phyloP scores from a whole-genome alignment of 2,797 vertebrate genomes.

The Podarcis lilfordi region DNA sequence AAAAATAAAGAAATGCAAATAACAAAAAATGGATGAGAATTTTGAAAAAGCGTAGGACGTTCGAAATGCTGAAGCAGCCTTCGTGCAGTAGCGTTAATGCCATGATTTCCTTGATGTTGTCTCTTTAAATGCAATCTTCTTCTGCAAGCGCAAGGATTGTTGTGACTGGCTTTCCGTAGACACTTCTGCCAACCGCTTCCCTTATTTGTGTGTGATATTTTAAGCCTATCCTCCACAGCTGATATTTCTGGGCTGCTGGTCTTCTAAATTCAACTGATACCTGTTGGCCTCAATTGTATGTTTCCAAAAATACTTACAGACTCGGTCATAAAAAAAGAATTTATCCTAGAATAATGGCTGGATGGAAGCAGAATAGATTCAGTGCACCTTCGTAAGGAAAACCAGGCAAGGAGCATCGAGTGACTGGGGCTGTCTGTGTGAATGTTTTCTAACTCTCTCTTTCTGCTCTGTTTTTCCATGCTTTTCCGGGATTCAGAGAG shows the following conservation, averaged over 20 bases:
- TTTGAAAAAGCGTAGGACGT: not conserved
- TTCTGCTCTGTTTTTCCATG: constrained; percentile 81
- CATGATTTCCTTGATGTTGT: constrained; percentile 21
- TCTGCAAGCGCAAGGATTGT: constrained; percentile 14
- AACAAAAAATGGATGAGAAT: not conserved
- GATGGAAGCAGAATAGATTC: constrained; percentile 42
- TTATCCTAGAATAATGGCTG: constrained; percentile 48
- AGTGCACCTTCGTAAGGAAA: constrained; percentile 17
- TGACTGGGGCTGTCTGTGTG: constrained; percentile 40
- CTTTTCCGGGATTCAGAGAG: constrained; percentile 85
- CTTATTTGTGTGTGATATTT: constrained; percentile 69
- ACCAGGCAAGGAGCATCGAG: constrained; percentile 6
- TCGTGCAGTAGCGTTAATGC: not conserved
- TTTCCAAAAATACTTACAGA: constrained; percentile 74
- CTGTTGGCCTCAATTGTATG: constrained; percentile 64
- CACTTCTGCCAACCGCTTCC: constrained; percentile 57
- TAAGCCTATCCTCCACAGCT: constrained; percentile 69
- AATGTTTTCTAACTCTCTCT: constrained; percentile 74
- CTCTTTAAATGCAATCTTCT: constrained; percentile 22
- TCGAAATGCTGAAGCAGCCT: not conserved
- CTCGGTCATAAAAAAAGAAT: constrained; percentile 53
- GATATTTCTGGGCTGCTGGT: constrained; percentile 65
- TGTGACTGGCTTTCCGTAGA: constrained; percentile 20
- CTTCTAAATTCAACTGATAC: constrained; percentile 73
- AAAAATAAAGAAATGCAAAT: not conserved